Evolutionary conservation across 2,888 invertebrate genomes (phyloP).

Genomic region (Catocala nupta): DNA sequence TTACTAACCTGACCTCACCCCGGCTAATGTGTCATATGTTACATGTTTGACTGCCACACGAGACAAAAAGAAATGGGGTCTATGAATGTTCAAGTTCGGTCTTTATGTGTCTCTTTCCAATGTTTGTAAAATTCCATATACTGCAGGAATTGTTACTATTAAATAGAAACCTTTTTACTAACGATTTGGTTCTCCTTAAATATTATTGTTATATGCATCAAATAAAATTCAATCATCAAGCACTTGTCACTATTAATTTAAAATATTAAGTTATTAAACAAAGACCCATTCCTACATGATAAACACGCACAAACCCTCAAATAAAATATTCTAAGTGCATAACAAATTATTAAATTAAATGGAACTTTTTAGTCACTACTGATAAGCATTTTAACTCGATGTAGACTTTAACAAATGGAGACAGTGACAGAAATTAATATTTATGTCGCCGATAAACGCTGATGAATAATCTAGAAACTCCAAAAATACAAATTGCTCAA

Average conservation of each 20-base stretch:
- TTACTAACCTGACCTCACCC: too few relatives aligned
- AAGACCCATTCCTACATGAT: background rate
- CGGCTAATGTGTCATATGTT: too few relatives aligned
- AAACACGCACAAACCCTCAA: background rate
- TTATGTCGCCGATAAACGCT: background rate
- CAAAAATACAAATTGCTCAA: conserved; percentile 6
- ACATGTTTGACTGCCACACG: too few relatives aligned
- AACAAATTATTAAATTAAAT: background rate
- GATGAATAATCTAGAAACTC: conserved; percentile 9
- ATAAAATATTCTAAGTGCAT: background rate
- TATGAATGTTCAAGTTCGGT: too few relatives aligned
- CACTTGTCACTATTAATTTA: background rate
- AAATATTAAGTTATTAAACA: background rate
- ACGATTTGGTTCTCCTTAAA: too few relatives aligned
- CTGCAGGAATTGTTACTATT: too few relatives aligned
- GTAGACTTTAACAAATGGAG: conserved; percentile 6
- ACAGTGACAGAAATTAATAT: conserved; percentile 9
- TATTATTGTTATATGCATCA: too few relatives aligned
- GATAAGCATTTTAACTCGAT: background rate
- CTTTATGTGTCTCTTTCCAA: too few relatives aligned
- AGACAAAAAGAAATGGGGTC: too few relatives aligned
- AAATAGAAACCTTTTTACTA: too few relatives aligned
- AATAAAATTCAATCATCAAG: too few relatives aligned
- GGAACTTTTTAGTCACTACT: background rate
- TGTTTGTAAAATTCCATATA: too few relatives aligned